Conservation (phyloP, 2,797 vertebrate genomes). For the Microctenopoma stevenorrisi region DNA sequence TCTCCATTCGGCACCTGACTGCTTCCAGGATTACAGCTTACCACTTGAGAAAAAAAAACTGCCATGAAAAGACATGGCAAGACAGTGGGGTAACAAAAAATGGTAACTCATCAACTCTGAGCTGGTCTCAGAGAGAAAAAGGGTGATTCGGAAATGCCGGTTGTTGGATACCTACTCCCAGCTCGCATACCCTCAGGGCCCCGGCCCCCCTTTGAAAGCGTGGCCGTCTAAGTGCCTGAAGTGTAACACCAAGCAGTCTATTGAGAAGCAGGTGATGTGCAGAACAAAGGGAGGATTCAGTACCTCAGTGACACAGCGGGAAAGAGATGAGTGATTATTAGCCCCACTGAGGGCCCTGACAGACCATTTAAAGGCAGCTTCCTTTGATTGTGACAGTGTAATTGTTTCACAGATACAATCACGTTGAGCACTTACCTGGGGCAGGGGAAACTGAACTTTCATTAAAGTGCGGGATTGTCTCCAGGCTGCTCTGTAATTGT, state of each 20-base stretch:
- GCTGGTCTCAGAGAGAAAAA: slow-evolving; percentile 26
- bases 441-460: slow-evolving; percentile 88
- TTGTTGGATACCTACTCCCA: slow-evolving; percentile 70
- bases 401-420: slow-evolving; percentile 89
- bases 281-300: slow-evolving; percentile 88
- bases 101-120: slow-evolving; percentile 29
- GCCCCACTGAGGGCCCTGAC: slow-evolving; percentile 82
- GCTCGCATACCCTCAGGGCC: slow-evolving; percentile 70
- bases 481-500: slow-evolving; percentile 83
- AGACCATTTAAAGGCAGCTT: slow-evolving; percentile 86
- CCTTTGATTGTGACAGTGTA: slow-evolving; percentile 93
- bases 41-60: slow-evolving; percentile 37
- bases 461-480: slow-evolving; percentile 86
- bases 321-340: slow-evolving; percentile 88
- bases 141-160: slow-evolving; percentile 50
- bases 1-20: slow-evolving; percentile 65
- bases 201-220: slow-evolving; percentile 74
- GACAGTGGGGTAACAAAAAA: slow-evolving; percentile 42
- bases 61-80: slow-evolving; percentile 41
- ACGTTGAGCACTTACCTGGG: slow-evolving; percentile 83
- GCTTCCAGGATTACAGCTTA: slow-evolving; percentile 66
- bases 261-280: slow-evolving; percentile 87
- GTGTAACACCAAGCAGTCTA: slow-evolving; percentile 86
- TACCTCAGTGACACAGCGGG: slow-evolving; percentile 85
- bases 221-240: slow-evolving; percentile 85